Conservation (phyloP, 2,888 invertebrate genomes). For the Ceratothoa steindachneri region DNA sequence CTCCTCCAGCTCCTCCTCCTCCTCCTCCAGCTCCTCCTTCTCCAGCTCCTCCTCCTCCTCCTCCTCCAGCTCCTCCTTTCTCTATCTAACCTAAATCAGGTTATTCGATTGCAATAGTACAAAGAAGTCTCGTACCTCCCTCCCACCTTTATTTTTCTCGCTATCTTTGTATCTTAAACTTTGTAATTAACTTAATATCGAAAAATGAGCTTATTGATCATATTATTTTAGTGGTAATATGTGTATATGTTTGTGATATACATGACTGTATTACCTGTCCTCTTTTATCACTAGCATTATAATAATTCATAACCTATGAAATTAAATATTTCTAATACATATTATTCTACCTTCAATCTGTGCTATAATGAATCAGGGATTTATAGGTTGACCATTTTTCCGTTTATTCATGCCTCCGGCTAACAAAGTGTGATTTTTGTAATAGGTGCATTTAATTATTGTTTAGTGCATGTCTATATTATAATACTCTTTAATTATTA, state of each 20-base stretch:
- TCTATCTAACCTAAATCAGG: neutral
- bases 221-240: neutral
- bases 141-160: neutral
- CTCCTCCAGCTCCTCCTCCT: conserved; percentile 7
- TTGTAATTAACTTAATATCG: neutral
- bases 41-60: neutral
- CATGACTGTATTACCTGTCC: neutral
- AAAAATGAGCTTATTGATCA: neutral
- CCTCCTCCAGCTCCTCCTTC: neutral
- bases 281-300: neutral
- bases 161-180: neutral
- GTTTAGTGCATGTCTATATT: neutral
- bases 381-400: neutral
- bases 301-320: too few species aligned
- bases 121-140: neutral
- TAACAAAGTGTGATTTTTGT: neutral
- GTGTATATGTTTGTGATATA: neutral
- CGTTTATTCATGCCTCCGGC: neutral
- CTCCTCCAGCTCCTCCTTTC: neutral
- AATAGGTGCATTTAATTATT: neutral
- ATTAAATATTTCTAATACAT: neutral
- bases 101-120: neutral
- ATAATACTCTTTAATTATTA: neutral
- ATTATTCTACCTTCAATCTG: neutral
- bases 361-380: neutral